Evolutionary conservation across 1,140 invertebrate genomes (phyloP).

Genomic region (Hormaphis cornu): DNA sequence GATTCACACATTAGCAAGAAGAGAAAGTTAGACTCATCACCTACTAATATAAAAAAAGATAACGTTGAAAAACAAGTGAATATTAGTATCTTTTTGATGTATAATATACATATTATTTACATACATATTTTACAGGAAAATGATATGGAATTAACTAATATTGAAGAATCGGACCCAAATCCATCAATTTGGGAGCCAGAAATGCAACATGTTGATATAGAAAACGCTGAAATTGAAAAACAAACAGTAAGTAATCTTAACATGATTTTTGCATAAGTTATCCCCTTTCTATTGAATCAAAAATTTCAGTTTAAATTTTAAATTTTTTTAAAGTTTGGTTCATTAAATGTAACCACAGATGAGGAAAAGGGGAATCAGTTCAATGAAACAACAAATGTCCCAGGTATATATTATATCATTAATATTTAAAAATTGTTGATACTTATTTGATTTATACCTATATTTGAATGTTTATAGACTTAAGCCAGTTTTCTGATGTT

Average conservation of each 20-base stretch:
- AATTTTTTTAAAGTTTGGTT: neutral
- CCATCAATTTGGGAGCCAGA: constrained; percentile 32
- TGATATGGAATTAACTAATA: constrained; percentile 23
- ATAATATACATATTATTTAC: neutral
- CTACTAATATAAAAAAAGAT: constrained; percentile 26
- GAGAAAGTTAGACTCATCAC: constrained; percentile 35
- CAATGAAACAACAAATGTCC: constrained; percentile 8
- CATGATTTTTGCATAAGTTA: too few relatives aligned
- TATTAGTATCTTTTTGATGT: neutral
- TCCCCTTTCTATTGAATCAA: too few relatives aligned
- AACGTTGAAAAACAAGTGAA: neutral
- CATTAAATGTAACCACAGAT: neutral
- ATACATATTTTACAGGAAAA: constrained; percentile 2
- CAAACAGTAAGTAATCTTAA: neutral
- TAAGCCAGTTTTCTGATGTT: constrained; percentile 56
- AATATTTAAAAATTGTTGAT: too few relatives aligned
- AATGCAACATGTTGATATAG: neutral
- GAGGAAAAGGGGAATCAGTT: constrained; percentile 8
- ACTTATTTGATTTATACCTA: too few relatives aligned
- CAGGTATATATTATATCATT: too few relatives aligned
- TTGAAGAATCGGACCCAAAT: constrained; percentile 37
- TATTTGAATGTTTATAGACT: constrained; percentile 35
- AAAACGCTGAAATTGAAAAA: neutral
- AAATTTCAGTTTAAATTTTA: neutral
- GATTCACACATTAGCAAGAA: constrained; percentile 33